Base-by-base conservation (phyloP, 2,113 vertebrate genomes). In the Sinocyclocheilus rhinocerous region DNA sequence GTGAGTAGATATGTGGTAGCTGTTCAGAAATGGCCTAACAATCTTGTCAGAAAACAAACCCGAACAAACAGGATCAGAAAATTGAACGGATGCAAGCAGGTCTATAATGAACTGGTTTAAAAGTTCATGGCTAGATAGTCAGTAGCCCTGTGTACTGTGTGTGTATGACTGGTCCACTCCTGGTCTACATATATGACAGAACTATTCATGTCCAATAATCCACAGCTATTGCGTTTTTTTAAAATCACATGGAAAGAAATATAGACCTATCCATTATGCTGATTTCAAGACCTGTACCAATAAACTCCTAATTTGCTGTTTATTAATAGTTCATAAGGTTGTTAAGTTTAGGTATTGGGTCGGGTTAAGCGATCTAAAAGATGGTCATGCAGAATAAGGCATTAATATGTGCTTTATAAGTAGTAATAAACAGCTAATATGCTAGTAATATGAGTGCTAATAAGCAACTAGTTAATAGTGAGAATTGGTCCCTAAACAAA, bases 51-150 rank as follows among this genome's bases (percentile, higher is more conserved):
- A 42, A 42, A 42, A 42, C 39, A 42, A 42, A 92, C 90, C 89
- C 84, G 77, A 86, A 88, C 84, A 86, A 92, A 93, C 91, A 91
- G 82, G 88, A 85, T 90, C 20, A 91, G 90, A 92, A 91, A 87
- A 84, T 16, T 42, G 7, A 42, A 42, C 7, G 12, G 18, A 85
- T 70, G 22, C 26, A 2, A 22, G 59, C 45, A 26, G 45, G 81
- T 72, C 86, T 84, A 88, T 84, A 92, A 91, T 90, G 90, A 86
- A 83, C 79, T 72, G 88, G 92, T 94, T 87, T 76, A 42, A 86
- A 73, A 85, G 93, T 93, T 92, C 92, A 94, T 92, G 92, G 93
- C 81, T 91, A n/a, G 65, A 63, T 0, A 33, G 55, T 89, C 88
- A 86, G 77, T 80, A 48, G 11, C 22, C 12, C n/a, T 24, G 45